Percentiles rank a stretch among this genome's conserved stretches.
These are phyloP conservation scores for Nemurella pictetii DNA, from an alignment of 2,888 invertebrate species.

Conservation along the genomic window DNA sequence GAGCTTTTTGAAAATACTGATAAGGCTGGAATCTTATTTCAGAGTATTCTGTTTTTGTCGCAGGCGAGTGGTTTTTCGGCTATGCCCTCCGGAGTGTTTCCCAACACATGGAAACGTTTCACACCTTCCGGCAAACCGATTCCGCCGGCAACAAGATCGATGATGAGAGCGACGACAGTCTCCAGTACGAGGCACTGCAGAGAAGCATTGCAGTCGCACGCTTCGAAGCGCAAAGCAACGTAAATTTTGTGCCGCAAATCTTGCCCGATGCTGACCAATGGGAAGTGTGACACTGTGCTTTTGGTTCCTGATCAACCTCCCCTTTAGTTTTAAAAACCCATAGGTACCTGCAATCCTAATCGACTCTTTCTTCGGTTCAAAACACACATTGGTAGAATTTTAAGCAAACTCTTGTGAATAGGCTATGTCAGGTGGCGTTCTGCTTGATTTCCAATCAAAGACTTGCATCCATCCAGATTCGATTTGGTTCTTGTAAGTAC, in stretches of 20 bases:
- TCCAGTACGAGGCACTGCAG: conserved; percentile 67
- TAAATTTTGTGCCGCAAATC: neutral
- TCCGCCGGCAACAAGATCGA: conserved; percentile 47
- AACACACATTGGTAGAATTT: no score
- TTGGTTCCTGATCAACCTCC: no score
- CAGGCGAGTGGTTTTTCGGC: neutral
- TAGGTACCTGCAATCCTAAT: no score
- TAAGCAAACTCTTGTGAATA: no score
- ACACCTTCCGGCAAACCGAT: neutral
- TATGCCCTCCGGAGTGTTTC: neutral
- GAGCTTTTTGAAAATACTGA: neutral
- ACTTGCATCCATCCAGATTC: no score
- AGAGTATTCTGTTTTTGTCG: no score
- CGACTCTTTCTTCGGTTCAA: no score
- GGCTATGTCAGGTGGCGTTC: no score
- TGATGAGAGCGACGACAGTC: conserved; percentile 64
- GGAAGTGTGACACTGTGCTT: neutral
- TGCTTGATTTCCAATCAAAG: no score
- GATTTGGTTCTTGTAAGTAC: no score
- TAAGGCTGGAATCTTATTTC: neutral
- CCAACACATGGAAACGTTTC: neutral
- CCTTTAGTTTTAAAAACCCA: no score
- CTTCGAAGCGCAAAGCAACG: neutral
- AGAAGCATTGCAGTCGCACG: conserved; percentile 56
- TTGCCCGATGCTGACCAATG: neutral